phyloP scores from a whole-genome alignment of 2,113 vertebrate species.

The Sceloporus tristichus region DNA sequence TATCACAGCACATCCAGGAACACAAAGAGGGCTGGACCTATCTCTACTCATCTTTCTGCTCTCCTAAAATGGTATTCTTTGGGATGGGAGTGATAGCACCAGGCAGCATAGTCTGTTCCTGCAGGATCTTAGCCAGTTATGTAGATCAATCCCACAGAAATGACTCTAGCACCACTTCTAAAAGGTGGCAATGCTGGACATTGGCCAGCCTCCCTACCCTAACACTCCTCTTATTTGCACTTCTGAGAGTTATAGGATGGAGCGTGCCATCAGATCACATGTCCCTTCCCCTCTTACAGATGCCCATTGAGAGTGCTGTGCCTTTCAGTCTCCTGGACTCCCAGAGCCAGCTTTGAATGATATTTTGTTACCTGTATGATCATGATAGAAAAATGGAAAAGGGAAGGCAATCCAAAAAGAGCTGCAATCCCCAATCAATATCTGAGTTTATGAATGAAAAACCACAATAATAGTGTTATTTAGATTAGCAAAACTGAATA shows the following conservation, averaged over 20 bases:
- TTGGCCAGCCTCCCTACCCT: not conserved
- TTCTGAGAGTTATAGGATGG: no score
- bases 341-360: not conserved
- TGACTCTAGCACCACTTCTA: not conserved
- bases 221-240: no score
- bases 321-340: not conserved
- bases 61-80: no score
- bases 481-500: not conserved
- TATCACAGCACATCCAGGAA: no score
- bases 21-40: no score
- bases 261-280: not conserved
- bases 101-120: no score
- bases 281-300: not conserved
- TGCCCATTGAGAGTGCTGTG: not conserved
- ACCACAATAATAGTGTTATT: no score
- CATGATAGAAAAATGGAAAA: not conserved
- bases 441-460: not conserved
- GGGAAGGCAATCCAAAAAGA: not conserved
- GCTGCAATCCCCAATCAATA: not conserved
- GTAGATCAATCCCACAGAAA: not conserved
- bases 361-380: no score
- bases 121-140: no score
- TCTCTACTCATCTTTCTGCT: no score
- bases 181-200: not conserved
- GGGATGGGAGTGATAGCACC: no score